Percentiles rank a stretch among this genome's conserved stretches.
These are phyloP conservation scores for Lamellibrachia satsuma DNA, from an alignment of 2,888 invertebrate genomes.

Conservation along the genomic window DNA sequence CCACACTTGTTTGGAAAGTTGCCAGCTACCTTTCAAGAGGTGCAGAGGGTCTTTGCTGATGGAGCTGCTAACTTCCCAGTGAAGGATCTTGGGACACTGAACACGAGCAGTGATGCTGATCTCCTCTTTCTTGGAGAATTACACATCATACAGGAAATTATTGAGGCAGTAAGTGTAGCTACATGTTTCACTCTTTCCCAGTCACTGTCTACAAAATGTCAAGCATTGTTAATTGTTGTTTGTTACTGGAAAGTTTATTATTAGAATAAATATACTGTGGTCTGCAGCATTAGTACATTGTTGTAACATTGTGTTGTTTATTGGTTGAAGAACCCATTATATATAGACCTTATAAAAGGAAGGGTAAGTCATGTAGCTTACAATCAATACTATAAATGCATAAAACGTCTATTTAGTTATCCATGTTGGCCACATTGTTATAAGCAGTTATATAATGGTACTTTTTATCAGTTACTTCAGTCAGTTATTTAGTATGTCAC, in stretches of 20 bases:
- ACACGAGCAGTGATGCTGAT: slow-evolving; percentile 50
- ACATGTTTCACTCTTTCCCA: not conserved
- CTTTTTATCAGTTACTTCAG: not conserved
- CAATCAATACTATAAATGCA: not conserved
- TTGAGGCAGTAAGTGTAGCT: slow-evolving; percentile 52
- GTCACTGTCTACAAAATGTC: not conserved
- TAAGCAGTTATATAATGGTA: not conserved
- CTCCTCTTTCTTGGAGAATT: slow-evolving; percentile 55
- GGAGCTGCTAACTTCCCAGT: not conserved
- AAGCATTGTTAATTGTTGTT: not conserved
- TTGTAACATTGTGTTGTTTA: not conserved
- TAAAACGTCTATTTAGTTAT: not conserved
- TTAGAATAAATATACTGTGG: not conserved
- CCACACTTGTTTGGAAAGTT: slow-evolving; percentile 52
- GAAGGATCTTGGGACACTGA: slow-evolving; percentile 46
- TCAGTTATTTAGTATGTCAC: not conserved
- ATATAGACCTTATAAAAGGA: not conserved
- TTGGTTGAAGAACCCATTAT: not conserved
- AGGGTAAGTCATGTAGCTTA: not conserved
- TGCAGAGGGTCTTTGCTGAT: slow-evolving; percentile 3
- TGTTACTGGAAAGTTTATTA: not conserved
- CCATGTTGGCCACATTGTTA: no score
- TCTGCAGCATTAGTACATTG: not conserved
- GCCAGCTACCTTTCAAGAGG: slow-evolving; percentile 50
- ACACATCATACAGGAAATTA: slow-evolving; percentile 56